Percentiles rank a stretch among this genome's conserved stretches.
Evolutionary conservation across 1,140 invertebrate genomes (phyloP).

Genomic region (Cotesia typhae): DNA sequence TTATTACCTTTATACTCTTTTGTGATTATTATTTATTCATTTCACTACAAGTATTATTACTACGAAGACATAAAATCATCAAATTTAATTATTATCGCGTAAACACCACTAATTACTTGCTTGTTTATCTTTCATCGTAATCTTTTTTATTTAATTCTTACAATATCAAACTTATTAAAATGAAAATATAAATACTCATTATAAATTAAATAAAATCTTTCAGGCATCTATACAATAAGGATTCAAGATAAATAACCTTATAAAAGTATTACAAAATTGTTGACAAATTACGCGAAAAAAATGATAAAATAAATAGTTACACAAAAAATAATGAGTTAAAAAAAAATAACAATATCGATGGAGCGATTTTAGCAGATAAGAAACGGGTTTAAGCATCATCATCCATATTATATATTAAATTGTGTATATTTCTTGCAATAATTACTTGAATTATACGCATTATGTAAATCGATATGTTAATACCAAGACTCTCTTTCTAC

Average conservation of each 20-base stretch:
- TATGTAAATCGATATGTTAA: conserved; percentile 67
- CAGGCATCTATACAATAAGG: background rate
- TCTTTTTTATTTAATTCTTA: too few species aligned
- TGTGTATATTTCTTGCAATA: conserved; percentile 66
- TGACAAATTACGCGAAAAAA: background rate
- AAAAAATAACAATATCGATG: conserved; percentile 13
- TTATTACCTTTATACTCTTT: too few species aligned
- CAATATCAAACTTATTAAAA: too few species aligned
- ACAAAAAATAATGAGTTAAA: background rate
- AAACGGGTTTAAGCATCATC: conserved; percentile 56
- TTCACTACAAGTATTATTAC: too few species aligned
- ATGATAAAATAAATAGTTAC: background rate
- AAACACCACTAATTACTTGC: too few species aligned
- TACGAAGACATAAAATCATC: too few species aligned
- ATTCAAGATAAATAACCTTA: background rate
- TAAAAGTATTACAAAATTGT: background rate
- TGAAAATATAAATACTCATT: too few species aligned
- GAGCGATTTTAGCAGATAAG: conserved; percentile 51
- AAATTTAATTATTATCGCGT: too few species aligned
- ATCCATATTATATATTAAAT: conserved; percentile 63
- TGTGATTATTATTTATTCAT: too few species aligned
- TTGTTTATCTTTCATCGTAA: too few species aligned
- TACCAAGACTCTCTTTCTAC: conserved; percentile 37
- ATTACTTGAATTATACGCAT: conserved; percentile 67
- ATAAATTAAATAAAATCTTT: too few species aligned